Evolutionary conservation across 2,113 vertebrate species (phyloP).

Genomic region (Patagioenas fasciata): DNA sequence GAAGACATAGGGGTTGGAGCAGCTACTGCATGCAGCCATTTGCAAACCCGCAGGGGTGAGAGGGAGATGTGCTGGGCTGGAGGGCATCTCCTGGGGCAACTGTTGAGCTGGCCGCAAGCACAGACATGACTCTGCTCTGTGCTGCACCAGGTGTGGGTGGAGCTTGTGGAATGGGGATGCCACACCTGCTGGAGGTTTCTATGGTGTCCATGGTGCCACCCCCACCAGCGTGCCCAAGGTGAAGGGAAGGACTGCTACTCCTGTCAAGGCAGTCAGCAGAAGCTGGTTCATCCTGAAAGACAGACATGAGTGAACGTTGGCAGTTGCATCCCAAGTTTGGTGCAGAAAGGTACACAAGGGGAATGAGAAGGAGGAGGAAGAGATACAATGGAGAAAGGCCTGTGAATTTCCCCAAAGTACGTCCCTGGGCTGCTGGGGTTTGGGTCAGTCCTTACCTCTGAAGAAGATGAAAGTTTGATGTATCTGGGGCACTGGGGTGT

Average conservation of each 20-base stretch:
- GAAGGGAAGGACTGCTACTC: background rate
- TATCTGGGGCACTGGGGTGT: fast-evolving
- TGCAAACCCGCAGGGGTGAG: background rate
- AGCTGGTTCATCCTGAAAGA: background rate
- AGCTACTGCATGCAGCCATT: fast-evolving
- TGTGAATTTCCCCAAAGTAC: background rate
- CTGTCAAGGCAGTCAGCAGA: background rate
- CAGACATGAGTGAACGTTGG: background rate
- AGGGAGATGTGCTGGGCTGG: background rate
- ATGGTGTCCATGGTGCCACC: background rate
- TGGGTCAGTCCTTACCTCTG: background rate
- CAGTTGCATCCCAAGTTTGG: background rate
- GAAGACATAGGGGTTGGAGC: background rate
- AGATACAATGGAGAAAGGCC: background rate
- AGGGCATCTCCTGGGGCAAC: background rate
- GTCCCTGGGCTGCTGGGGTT: background rate
- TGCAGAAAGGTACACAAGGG: fast-evolving
- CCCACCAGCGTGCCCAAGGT: no score
- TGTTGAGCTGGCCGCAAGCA: fast-evolving
- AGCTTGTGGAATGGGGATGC: background rate
- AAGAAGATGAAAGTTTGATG: background rate
- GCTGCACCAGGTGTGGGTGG: background rate
- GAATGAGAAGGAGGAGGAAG: background rate
- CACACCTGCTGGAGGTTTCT: background rate
- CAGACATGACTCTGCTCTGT: no score